Conservation (phyloP, 2,797 vertebrate species). For the Poeciliopsis paucimaculata region DNA sequence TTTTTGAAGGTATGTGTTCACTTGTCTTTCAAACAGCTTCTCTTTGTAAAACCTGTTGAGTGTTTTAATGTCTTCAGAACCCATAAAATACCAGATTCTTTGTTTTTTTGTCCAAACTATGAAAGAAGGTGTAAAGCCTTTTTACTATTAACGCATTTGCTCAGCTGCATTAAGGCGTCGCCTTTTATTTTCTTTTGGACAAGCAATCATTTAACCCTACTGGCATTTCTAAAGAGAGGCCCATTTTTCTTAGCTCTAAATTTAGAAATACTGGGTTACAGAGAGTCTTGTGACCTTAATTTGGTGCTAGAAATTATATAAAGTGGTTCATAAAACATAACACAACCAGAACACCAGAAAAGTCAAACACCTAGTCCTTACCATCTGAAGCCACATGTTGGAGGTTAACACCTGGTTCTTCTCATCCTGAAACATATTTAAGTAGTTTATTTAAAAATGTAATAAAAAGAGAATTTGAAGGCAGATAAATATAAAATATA, state of each 20-base stretch:
- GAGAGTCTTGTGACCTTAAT: not conserved
- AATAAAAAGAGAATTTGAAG: not conserved
- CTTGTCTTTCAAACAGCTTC: not conserved
- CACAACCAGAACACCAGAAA: not conserved
- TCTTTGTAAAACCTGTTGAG: not conserved
- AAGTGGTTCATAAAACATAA: not conserved
- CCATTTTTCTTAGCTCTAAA: not conserved
- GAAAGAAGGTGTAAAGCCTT: not conserved
- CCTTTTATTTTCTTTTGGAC: not conserved
- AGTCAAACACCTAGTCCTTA: conserved; percentile 55
- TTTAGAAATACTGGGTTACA: conserved; percentile 9
- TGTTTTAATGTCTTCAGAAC: not conserved
- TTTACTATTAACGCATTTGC: not conserved
- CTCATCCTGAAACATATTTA: conserved; percentile 78
- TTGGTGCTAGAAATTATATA: conserved; percentile 5
- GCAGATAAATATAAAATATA: not conserved
- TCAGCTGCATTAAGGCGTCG: not conserved
- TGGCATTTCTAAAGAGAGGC: not conserved
- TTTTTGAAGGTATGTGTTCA: not conserved
- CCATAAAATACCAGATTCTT: not conserved
- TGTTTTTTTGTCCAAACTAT: not conserved
- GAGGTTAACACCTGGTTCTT: conserved; percentile 86
- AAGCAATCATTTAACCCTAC: not conserved
- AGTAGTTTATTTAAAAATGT: not conserved
- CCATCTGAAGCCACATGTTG: conserved; percentile 86